These are phyloP conservation scores for Tinea trinotella DNA, from an alignment of 2,888 invertebrate genomes.

Conservation along the genomic window DNA sequence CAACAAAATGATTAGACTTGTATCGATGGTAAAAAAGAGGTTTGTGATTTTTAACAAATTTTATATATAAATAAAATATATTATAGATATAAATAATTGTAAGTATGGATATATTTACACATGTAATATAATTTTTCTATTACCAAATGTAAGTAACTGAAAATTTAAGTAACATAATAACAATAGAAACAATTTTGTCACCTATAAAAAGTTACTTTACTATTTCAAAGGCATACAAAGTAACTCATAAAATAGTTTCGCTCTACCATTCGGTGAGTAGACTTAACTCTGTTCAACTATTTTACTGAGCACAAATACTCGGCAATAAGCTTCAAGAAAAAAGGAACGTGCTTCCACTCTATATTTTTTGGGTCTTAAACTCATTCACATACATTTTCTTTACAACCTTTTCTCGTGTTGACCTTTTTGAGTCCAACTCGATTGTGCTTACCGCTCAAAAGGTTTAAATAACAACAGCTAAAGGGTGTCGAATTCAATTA, in stretches of 20 bases:
- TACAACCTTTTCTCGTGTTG: slow-evolving; percentile 36
- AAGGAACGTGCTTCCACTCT: slow-evolving; percentile 27
- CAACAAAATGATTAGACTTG: too few species aligned
- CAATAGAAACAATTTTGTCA: neutral
- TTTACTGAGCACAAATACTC: slow-evolving; percentile 23
- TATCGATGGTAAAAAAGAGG: too few species aligned
- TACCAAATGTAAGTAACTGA: neutral
- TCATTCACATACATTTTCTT: slow-evolving; percentile 37
- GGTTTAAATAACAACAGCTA: slow-evolving; percentile 21
- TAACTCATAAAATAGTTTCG: neutral
- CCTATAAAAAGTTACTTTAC: slow-evolving; percentile 1
- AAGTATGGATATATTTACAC: too few species aligned
- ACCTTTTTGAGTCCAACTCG: slow-evolving; percentile 31
- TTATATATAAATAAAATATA: too few species aligned
- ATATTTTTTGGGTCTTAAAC: slow-evolving; percentile 29
- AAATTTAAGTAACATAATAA: neutral
- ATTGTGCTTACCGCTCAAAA: slow-evolving; percentile 24
- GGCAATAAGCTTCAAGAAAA: slow-evolving; percentile 16
- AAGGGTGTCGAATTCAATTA: slow-evolving; percentile 15
- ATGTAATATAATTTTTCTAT: too few species aligned
- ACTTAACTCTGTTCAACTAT: slow-evolving; percentile 20
- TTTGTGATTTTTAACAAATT: too few species aligned
- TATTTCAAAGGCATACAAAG: neutral
- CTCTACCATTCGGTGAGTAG: neutral
- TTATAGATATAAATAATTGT: too few species aligned